Conservation (phyloP, 2,113 vertebrate species). For the Pandion haliaetus region DNA sequence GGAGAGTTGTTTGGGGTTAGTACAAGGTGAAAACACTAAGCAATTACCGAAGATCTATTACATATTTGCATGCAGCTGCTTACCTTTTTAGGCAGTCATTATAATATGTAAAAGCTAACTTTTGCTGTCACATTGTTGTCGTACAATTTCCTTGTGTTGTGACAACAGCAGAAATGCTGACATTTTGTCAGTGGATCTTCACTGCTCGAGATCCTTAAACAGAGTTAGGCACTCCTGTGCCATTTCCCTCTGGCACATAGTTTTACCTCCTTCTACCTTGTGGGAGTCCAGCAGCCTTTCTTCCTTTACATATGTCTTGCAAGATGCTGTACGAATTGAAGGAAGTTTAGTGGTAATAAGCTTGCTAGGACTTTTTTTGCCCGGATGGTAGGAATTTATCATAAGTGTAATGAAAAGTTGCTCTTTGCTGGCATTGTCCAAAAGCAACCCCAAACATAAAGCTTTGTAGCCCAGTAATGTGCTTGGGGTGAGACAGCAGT, state of each 20-base stretch:
- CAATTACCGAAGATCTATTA: not conserved
- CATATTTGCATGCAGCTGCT: not conserved
- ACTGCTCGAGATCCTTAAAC: not conserved
- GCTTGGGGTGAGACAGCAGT: not conserved
- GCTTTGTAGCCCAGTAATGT: not conserved
- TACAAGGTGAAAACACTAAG: not conserved
- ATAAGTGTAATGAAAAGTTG: not conserved
- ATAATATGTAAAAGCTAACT: not conserved
- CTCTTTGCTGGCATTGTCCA: not conserved
- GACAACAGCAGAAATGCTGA: not conserved
- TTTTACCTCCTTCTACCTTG: not conserved
- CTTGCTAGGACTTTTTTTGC: not conserved
- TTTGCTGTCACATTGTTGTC: not conserved
- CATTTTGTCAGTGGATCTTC: not conserved
- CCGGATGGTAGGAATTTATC: not conserved
- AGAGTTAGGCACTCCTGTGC: not conserved
- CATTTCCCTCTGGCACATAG: accelerated
- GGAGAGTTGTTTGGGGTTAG: not conserved
- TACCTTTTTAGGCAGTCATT: not conserved
- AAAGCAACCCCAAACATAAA: not conserved
- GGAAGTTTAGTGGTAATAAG: not conserved
- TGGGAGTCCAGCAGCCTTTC: not conserved
- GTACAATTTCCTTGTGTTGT: not conserved
- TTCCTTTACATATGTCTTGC: not conserved
- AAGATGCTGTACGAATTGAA: not conserved